phyloP scores from a whole-genome alignment of 2,797 vertebrate genomes.

The Semotilus atromaculatus region DNA sequence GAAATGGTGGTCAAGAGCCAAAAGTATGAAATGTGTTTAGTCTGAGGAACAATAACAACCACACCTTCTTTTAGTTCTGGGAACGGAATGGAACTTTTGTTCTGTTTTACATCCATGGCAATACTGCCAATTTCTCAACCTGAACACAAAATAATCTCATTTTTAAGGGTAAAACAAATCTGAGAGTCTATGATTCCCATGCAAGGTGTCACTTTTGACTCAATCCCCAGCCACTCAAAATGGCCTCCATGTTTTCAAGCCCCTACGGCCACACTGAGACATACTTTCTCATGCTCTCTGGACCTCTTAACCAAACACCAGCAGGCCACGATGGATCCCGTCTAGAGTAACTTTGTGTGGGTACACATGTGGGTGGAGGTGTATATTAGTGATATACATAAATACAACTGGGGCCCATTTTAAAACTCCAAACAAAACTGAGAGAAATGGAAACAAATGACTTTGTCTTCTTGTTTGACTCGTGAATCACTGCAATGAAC shows the following conservation, averaged over 20 bases:
- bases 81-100: constrained; percentile 30
- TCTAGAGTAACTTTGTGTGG: constrained; percentile 22
- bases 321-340: constrained; percentile 26
- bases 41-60: constrained; percentile 19
- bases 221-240: constrained; percentile 26
- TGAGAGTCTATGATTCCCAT: neutral
- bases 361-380: constrained; percentile 22
- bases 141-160: constrained; percentile 13
- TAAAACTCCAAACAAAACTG: constrained; percentile 18
- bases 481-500: neutral
- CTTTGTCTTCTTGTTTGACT: neutral
- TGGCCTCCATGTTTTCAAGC: constrained; percentile 25
- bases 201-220: constrained; percentile 27
- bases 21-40: constrained; percentile 36
- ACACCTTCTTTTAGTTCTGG: constrained; percentile 42
- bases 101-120: constrained; percentile 38
- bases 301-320: constrained; percentile 52
- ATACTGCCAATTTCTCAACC: constrained; percentile 10
- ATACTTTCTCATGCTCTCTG: constrained; percentile 54
- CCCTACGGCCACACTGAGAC: constrained; percentile 10
- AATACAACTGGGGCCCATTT: constrained; percentile 42
- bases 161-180: constrained; percentile 12
- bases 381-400: constrained; percentile 28
- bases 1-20: constrained; percentile 43
- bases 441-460: constrained; percentile 14